Percentiles rank a stretch among this genome's conserved stretches.
Evolutionary conservation across 2,888 invertebrate genomes (phyloP).

Genomic region (Orchesellides sinensis): DNA sequence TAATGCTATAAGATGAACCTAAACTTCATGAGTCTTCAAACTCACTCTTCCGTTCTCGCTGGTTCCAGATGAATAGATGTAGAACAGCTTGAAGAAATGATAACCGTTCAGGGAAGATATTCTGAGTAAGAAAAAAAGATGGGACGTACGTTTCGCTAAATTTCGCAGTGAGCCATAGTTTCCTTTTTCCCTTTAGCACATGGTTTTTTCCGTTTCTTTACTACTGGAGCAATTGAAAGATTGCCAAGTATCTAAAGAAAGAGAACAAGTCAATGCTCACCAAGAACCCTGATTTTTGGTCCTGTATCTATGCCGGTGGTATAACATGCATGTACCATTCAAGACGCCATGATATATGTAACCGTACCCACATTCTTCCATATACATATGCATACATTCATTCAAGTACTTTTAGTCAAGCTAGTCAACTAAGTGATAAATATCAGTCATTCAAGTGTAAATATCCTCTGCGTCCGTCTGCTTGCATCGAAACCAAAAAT

Average conservation of each 20-base stretch:
- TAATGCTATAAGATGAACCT: background rate
- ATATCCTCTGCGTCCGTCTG: conserved; percentile 47
- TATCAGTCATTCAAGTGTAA: conserved; percentile 64
- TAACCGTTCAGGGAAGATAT: background rate
- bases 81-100: conserved; percentile 14
- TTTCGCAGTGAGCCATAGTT: conserved; percentile 51
- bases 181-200: conserved; percentile 31
- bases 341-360: no score
- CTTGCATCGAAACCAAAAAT: conserved; percentile 1
- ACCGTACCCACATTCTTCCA: background rate
- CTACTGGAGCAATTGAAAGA: conserved; percentile 35
- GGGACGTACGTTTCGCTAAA: conserved; percentile 40
- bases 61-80: conserved; percentile 30
- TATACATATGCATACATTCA: background rate
- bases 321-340: no score
- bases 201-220: background rate
- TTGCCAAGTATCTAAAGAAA: conserved; percentile 30
- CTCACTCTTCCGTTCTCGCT: conserved; percentile 37
- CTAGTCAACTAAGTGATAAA: conserved; percentile 56
- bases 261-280: conserved; percentile 7
- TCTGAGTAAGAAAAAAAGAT: conserved; percentile 5
- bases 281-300: no score
- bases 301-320: no score
- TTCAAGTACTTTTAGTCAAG: conserved; percentile 8
- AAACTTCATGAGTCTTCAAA: conserved; percentile 10